Base-by-base conservation (phyloP, 53 echinoderm and acorn worm genomes). In the Hippasteria phrygiana region DNA sequence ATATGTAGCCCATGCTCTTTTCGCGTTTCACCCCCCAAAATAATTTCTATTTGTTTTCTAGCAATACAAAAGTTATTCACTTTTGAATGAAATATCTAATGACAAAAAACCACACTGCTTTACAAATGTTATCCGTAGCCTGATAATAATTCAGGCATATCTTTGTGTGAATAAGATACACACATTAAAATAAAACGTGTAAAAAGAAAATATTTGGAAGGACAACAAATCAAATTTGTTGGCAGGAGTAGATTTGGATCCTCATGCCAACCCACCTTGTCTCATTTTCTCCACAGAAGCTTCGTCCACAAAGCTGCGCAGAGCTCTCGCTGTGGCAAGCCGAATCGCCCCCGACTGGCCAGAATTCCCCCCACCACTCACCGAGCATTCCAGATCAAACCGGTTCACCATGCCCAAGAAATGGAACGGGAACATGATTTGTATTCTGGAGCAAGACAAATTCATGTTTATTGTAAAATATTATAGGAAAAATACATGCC, bases 401-500 rank as follows among this genome's bases (percentile, higher is more conserved):
- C 95, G 91, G 62, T 88, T 83, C 71, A 98, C 17, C 91, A 94
- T 94, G 29, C 79, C 87, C 20, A 94, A 69, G 88, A 98, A 98
- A 55, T 98, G 83, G 26, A 98, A 92, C n/a, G 98, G 98, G 73
- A 98, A 98, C 77, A 98, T 75, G 32, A 98, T 67, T 37, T 94
- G 94, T 32, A 90, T 88, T 56, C 98, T 97, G 93, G 16, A 31
- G 24, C 16, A 16, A 80, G 35, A 8, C n/a, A 63, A 56, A 26
- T 70, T 17, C 0, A 6, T 5, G n/a, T n/a, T n/a, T n/a, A 20
- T 0, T 20, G 5, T 18, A 0, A 26, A 40, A 8, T 53, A 0
- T 50, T 22, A 50, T 47, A 32, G 34, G 35, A 63, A 47, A 77
- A 47, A 31, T 71, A 64, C 24, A 4, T 56, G 59, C 59, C 59